Evolutionary conservation across 2,888 invertebrate species (phyloP).

Genomic region (Xylota segnis): DNA sequence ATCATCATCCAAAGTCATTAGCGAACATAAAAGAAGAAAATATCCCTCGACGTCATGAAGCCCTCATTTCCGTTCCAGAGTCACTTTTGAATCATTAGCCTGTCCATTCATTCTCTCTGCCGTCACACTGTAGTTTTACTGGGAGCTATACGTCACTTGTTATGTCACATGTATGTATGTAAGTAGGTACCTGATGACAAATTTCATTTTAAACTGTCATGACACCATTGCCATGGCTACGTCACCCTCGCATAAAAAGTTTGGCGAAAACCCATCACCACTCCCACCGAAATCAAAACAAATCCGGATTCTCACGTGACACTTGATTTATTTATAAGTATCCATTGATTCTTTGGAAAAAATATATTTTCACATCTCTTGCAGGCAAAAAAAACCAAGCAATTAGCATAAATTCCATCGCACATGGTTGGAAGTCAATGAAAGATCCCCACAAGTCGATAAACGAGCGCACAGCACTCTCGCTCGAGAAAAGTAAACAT

Average conservation of each 20-base stretch:
- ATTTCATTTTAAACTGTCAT: background rate
- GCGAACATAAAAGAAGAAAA: background rate
- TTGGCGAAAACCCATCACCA: constrained; percentile 1
- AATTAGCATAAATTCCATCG: constrained; percentile 10
- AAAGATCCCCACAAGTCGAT: background rate
- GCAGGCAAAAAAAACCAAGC: background rate
- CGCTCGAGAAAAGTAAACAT: background rate
- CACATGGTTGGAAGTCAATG: background rate
- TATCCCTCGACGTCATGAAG: background rate
- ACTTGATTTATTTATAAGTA: constrained; percentile 15
- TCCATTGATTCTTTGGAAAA: constrained; percentile 6
- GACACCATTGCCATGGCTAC: background rate
- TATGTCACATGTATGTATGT: too few species aligned
- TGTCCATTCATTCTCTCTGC: background rate
- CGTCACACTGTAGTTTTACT: background rate
- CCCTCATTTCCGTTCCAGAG: background rate
- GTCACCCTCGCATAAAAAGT: background rate
- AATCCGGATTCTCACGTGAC: constrained; percentile 19
- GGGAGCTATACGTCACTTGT: background rate
- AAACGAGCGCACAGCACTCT: background rate
- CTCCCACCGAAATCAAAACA: background rate
- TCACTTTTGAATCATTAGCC: background rate
- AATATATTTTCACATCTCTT: constrained; percentile 1
- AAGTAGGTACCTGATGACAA: too few species aligned
- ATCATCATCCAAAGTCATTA: background rate